These are phyloP conservation scores for Heliconius hortense DNA, from an alignment of 2,888 invertebrate species.

Conservation along the genomic window DNA sequence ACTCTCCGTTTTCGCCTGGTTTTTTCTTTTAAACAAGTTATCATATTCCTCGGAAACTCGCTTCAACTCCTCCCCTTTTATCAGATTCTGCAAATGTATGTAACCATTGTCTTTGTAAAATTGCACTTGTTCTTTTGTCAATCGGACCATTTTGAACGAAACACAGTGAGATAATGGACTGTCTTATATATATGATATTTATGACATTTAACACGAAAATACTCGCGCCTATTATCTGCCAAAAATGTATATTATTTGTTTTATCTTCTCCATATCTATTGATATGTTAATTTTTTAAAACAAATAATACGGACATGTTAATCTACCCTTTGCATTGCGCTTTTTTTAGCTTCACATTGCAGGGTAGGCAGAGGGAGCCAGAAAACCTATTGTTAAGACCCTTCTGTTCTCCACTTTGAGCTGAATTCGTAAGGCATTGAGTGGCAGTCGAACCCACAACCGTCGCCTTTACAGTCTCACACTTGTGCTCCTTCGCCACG, in stretches of 20 bases:
- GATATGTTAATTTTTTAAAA: too few species aligned
- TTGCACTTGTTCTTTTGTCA: conserved; percentile 70
- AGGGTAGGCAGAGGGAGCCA: background rate
- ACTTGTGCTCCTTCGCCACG: too few species aligned
- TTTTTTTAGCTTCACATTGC: background rate
- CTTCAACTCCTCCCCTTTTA: conserved; percentile 66
- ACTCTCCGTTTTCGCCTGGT: conserved; percentile 74
- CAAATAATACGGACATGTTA: too few species aligned
- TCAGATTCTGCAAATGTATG: conserved; percentile 71
- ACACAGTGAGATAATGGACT: background rate
- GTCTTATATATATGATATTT: background rate
- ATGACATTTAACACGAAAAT: conserved; percentile 11
- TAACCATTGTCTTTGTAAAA: conserved; percentile 81
- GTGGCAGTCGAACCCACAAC: too few species aligned
- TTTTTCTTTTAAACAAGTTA: conserved; percentile 75
- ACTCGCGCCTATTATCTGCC: background rate
- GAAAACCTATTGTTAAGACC: background rate
- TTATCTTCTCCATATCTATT: too few species aligned
- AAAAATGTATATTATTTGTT: background rate
- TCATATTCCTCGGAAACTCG: conserved; percentile 76
- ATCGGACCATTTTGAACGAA: conserved; percentile 51
- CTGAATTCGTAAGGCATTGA: too few species aligned
- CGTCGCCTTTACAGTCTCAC: too few species aligned
- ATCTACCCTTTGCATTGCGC: too few species aligned
- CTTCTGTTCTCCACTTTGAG: background rate